These are phyloP conservation scores for Phrynocephalus forsythii DNA, from an alignment of 2,797 vertebrate species.

Conservation along the genomic window DNA sequence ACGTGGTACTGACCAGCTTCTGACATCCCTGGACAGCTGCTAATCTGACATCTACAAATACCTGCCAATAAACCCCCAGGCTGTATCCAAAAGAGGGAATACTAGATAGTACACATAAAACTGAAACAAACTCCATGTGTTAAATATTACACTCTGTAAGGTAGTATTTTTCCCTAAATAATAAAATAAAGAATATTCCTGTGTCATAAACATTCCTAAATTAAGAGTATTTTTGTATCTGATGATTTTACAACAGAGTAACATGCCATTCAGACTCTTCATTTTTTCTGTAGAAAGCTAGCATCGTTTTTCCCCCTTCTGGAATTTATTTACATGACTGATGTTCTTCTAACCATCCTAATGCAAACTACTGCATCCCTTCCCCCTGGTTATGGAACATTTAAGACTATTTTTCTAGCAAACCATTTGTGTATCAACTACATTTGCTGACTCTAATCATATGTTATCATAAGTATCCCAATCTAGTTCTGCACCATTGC, in stretches of 20 bases:
- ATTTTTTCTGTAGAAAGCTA: neutral
- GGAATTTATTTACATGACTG: neutral
- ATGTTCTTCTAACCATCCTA: neutral
- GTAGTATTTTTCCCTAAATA: neutral
- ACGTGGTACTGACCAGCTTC: too few species aligned
- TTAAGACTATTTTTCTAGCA: constrained; percentile 2
- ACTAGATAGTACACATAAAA: too few species aligned
- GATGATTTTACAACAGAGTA: neutral
- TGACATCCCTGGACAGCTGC: too few species aligned
- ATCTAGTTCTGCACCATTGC: neutral
- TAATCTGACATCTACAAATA: too few species aligned
- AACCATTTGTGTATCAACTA: constrained; percentile 10
- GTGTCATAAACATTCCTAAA: neutral
- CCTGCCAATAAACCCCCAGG: neutral
- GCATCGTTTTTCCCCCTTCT: neutral
- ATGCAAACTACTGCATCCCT: neutral
- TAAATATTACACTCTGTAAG: too few species aligned
- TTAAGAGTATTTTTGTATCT: neutral
- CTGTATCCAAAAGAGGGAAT: too few species aligned
- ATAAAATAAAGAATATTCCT: neutral
- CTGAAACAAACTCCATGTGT: too few species aligned
- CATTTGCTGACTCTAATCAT: neutral
- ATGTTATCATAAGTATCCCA: constrained; percentile 13
- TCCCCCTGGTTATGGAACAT: neutral
- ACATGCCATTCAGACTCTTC: neutral